Evolutionary conservation across 2,888 invertebrate species (phyloP).

Genomic region (Pseudococcus jackbeardsleyi): DNA sequence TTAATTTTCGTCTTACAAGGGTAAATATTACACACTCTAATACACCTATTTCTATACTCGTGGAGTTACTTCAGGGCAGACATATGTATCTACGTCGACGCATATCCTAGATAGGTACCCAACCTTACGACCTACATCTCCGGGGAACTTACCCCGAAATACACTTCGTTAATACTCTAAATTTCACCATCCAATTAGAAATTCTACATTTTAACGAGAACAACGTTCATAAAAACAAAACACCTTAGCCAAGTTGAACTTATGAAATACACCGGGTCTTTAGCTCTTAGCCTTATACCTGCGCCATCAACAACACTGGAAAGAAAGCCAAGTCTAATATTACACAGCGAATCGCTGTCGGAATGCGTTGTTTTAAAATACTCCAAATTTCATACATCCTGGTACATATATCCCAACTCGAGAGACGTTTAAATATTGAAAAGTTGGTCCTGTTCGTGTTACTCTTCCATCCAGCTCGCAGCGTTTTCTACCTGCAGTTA

Average conservation of each 20-base stretch:
- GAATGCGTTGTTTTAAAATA: slow-evolving; percentile 21
- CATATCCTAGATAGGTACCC: no score
- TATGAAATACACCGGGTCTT: not conserved
- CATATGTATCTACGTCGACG: no score
- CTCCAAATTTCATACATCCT: not conserved
- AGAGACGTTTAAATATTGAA: not conserved
- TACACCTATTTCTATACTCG: not conserved
- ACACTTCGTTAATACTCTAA: not conserved
- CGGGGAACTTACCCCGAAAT: not conserved
- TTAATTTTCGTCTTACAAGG: not conserved
- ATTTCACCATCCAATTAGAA: not conserved
- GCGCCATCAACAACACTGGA: not conserved
- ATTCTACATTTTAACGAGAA: not conserved
- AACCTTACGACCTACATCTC: no score
- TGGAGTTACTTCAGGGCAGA: no score
- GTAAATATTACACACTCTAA: not conserved
- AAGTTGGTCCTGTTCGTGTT: not conserved
- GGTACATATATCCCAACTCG: not conserved
- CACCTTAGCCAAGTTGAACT: not conserved
- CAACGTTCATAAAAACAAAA: not conserved
- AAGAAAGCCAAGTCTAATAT: not conserved
- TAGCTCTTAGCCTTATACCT: no score
- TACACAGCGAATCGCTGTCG: not conserved
- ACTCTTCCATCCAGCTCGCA: not conserved
- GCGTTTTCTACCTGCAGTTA: not conserved